Base-by-base conservation (phyloP, 2,888 invertebrate genomes). In the Gryllus longicercus region DNA sequence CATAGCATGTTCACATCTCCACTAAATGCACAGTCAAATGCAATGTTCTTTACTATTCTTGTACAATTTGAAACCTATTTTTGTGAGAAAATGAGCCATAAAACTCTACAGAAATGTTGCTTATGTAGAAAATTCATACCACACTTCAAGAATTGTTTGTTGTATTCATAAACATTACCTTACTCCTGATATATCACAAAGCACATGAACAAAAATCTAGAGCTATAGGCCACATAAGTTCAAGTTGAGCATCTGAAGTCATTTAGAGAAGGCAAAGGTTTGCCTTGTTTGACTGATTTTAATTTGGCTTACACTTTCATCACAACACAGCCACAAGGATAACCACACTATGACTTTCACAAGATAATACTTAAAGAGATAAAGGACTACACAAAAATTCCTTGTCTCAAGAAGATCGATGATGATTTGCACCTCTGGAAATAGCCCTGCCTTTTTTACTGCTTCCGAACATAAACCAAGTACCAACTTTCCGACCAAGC, bases 391-490 rank as follows among this genome's bases (percentile, higher is more conserved):
- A 38, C 38, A 38, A 38, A 38, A 38, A 38, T 38, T 38, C 38
- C 14, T 63, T n/a, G n/a, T 63, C 63, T 63, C 63, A 63, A n/a
- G 63, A 63, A 63, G 63, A 63, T 63, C 63, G 63, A n/a, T 63
- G 63, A 63, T 63, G 63, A n/a, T 63, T 63, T 63, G 63, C n/a
- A 18, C 63, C 63, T 63, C 63, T 14, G 63, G 63, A n/a, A 14
- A 63, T 18, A 5, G 63, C 63, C 12, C 63, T 63, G n/a, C 88
- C 86, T 84, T 90, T 90, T 84, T 90, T 89, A 84, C 87, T 88
- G 83, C 88, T 88, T 78, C 90, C 89, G 83, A 90, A 90, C 77
- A 88, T 90, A 84, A 90, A 90, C 90, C 90, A 90, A 23, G 89
- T 90, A 79, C 90, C 90, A 82, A 90, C 89, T 85, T 89, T 90